Percentiles rank a stretch among this genome's conserved stretches.
phyloP scores from a whole-genome alignment of 2,888 invertebrate species.

The Euplexia lucipara region DNA sequence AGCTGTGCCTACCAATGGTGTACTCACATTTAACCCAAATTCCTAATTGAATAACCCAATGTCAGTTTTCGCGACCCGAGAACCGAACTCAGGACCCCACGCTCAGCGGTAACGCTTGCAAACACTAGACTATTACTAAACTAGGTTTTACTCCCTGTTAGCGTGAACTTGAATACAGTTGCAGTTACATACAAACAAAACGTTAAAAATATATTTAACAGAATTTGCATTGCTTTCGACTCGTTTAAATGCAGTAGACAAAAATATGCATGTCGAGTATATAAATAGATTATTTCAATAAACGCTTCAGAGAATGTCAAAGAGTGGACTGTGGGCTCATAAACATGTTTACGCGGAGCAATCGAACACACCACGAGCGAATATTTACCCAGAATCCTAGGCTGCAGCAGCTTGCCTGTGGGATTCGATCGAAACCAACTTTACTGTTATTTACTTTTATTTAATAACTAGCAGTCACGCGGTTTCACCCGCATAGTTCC shows the following conservation, averaged over 20 bases:
- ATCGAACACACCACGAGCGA: conserved; percentile 38
- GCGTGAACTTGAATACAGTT: background rate
- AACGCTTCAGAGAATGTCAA: conserved; percentile 67
- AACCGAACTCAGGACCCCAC: too few species aligned
- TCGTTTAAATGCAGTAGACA: conserved; percentile 38
- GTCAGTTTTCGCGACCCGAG: too few species aligned
- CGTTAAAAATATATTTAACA: conserved; percentile 9
- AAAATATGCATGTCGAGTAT: conserved; percentile 56
- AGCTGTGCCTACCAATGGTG: too few species aligned
- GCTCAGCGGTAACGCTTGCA: too few species aligned
- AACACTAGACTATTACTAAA: too few species aligned
- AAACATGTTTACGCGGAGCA: conserved; percentile 67
- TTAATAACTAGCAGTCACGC: too few species aligned
- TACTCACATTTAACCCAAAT: too few species aligned
- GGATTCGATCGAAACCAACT: conserved; percentile 62
- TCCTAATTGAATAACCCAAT: too few species aligned
- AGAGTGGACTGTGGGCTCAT: conserved; percentile 63
- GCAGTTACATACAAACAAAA: background rate
- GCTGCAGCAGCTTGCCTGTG: too few species aligned
- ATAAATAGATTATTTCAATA: conserved; percentile 67
- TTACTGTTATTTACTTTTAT: conserved; percentile 46
- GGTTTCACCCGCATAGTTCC: too few species aligned
- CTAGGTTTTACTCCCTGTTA: too few species aligned
- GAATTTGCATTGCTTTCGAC: conserved; percentile 23
- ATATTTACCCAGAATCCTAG: too few species aligned